A percentile compares a stretch with the other conserved stretches of the same genome.
These are phyloP conservation scores for Xenopus petersii DNA, from an alignment of 2,797 vertebrate genomes.

Conservation along the genomic window DNA sequence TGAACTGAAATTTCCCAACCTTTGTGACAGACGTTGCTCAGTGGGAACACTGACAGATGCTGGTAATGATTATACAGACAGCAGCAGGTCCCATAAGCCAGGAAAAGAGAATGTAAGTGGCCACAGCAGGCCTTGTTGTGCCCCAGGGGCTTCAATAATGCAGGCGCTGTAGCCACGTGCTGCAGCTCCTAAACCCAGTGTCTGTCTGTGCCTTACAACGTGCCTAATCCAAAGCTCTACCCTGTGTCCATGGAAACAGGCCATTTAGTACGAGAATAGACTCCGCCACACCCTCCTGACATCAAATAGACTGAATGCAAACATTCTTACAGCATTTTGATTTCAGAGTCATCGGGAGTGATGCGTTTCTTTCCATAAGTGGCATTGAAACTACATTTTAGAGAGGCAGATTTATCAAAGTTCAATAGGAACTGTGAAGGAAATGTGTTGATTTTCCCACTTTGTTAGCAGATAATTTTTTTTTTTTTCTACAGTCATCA, in stretches of 20 bases:
- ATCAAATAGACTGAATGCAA: too few relatives aligned
- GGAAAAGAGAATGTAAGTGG: conserved; percentile 2
- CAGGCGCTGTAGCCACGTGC: conserved; percentile 2
- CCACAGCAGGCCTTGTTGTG: conserved; percentile 15
- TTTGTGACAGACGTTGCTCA: conserved; percentile 14
- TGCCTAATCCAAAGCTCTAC: neutral
- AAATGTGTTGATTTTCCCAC: too few relatives aligned
- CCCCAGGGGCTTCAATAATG: neutral
- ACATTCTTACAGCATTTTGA: too few relatives aligned
- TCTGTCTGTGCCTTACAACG: neutral
- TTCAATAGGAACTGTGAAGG: too few relatives aligned
- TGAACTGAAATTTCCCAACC: neutral
- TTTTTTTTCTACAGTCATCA: too few relatives aligned
- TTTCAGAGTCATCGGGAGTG: too few relatives aligned
- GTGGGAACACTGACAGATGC: conserved; percentile 31
- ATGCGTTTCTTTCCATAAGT: too few relatives aligned
- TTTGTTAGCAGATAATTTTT: too few relatives aligned
- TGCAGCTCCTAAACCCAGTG: neutral
- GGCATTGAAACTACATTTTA: too few relatives aligned
- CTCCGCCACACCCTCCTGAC: neutral
- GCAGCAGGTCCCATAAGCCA: conserved; percentile 17
- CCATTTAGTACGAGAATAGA: neutral
- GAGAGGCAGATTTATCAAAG: too few relatives aligned
- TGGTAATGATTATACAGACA: conserved; percentile 23
- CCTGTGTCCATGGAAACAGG: neutral